Evolutionary conservation across 2,888 invertebrate species (phyloP), one percentile per base, ranked within the genome.

Genomic region (Alentia gelatinosa): DNA sequence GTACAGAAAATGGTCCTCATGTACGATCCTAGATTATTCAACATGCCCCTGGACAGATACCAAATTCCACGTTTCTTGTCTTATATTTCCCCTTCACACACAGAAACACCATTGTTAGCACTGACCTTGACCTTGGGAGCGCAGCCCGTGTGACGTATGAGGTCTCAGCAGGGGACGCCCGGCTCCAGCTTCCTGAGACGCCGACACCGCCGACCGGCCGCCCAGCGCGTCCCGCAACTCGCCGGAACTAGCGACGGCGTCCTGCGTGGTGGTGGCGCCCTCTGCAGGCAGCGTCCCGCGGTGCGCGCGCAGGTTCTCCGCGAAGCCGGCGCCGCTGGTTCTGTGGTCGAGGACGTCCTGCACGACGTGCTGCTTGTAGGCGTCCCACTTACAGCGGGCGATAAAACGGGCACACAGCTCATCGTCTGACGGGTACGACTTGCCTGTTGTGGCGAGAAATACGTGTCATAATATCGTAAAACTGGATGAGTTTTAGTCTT

Each of bases 331-430:
- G 23, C n/a, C n/a, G 19, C 39, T 37, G 39, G 39, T 40, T 5
- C 30, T 7, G 68, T 30, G 68, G n/a, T 7, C 37, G 3, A 88
- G 12, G 1, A 88, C 50, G 3, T 56, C 89, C 50, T 56, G 40
- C 1, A 68, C 50, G 3, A 89, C 63, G 9, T 89, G 68, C n/a
- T n/a, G 68, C 35, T 89, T 89, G 68, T 63, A 89, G 15, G 37
- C 26, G 37, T 56, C 68, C 89, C 89, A 89, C 23, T 37, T 3
- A 30, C 89, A 47, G 9, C 50, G 47, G 33, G 42, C 42, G 23
- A 88, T 3, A 30, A 88, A 88, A 12, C 88, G 88, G 23, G n/a
- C 33, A 42, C 88, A 88, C 42, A 88, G 88, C 23, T 9, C 33
- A 23, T 42, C 50, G 33, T 88, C 88, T 26, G 47, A 47, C n/a